Evolutionary conservation across 2,888 invertebrate species (phyloP).

Genomic region (Conus canariensis): DNA sequence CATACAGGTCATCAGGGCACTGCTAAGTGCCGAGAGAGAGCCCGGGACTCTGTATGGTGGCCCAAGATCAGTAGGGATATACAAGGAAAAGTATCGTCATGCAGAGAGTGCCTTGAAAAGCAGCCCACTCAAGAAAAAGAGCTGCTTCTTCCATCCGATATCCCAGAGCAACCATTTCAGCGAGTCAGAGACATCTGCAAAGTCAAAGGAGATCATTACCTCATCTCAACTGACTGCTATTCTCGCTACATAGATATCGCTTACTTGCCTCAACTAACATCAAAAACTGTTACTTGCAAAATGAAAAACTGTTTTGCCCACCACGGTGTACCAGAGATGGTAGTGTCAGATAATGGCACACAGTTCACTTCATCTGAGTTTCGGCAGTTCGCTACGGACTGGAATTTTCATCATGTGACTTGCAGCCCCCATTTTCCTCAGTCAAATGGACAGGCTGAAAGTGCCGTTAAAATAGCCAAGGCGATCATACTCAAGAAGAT

Average conservation of each 20-base stretch:
- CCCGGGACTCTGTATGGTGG: not conserved
- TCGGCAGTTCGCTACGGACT: not conserved
- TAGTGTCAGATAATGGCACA: not conserved
- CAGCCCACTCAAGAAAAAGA: not conserved
- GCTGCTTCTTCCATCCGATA: not conserved
- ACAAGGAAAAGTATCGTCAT: too few species aligned
- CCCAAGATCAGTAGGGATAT: not conserved
- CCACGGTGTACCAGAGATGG: not conserved
- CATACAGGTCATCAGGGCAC: not conserved
- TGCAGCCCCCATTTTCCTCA: not conserved
- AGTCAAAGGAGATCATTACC: not conserved
- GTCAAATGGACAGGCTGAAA: not conserved
- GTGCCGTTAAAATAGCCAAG: not conserved
- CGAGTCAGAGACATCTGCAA: not conserved
- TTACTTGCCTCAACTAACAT: not conserved
- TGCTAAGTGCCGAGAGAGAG: not conserved
- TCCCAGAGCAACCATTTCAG: not conserved
- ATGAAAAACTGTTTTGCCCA: not conserved
- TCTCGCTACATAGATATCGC: not conserved
- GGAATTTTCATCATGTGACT: not conserved
- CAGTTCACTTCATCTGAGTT: not conserved
- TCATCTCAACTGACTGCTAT: not conserved
- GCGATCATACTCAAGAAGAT: not conserved
- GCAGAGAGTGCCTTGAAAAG: not conserved
- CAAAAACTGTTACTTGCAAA: not conserved